Percentiles rank a stretch among this genome's conserved stretches.
Conservation (phyloP, 2,797 vertebrate species). For the Alosa sapidissima region DNA sequence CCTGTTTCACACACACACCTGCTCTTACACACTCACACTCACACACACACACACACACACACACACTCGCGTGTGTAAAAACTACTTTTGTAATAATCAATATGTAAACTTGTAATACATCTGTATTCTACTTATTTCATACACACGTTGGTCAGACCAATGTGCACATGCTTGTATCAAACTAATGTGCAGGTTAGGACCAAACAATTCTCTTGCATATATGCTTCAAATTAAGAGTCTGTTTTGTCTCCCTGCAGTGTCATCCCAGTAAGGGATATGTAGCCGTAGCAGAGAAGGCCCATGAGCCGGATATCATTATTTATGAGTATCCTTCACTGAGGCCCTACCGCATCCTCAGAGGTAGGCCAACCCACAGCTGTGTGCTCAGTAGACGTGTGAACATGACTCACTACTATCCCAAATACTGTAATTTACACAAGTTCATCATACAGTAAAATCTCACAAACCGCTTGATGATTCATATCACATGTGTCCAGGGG, state of each 20-base stretch:
- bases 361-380: constrained; percentile 61
- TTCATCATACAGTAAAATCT: not conserved
- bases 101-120: not conserved
- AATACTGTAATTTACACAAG: not conserved
- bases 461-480: not conserved
- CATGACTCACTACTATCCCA: not conserved
- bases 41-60: not conserved
- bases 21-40: not conserved
- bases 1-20: not conserved
- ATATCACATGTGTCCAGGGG: not conserved
- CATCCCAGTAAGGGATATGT: constrained; percentile 82
- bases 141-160: not conserved
- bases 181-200: not conserved
- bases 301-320: constrained; percentile 81
- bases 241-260: constrained; percentile 63
- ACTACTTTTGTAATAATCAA: not conserved
- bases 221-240: not conserved
- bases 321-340: constrained; percentile 85
- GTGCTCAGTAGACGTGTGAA: not conserved
- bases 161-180: not conserved
- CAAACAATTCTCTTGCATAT: not conserved
- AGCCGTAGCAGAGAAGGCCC: constrained; percentile 88
- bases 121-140: not conserved
- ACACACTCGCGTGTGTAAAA: not conserved
- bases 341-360: constrained; percentile 83